Conservation (phyloP, 37 sponge, comb jelly and placozoan genomes). For the Diacarnus erythraeanus region DNA sequence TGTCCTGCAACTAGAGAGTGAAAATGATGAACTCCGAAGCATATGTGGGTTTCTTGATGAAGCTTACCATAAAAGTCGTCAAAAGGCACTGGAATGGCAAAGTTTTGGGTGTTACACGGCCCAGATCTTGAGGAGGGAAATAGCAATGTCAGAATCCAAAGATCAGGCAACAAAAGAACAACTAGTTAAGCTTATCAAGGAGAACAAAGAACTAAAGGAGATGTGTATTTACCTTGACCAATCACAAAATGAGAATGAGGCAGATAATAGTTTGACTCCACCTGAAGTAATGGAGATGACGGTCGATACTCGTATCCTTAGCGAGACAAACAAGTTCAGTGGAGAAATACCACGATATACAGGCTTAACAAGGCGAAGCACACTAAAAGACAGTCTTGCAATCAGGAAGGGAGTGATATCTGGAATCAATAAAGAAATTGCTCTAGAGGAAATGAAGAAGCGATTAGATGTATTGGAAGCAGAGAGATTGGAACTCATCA, state of each 20-base stretch:
- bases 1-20: slow-evolving; percentile 9
- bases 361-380: not conserved
- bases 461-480: slow-evolving; percentile 45
- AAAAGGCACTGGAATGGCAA: slow-evolving; percentile 45
- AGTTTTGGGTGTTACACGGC: slow-evolving; percentile 59
- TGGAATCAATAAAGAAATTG: not conserved
- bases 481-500: slow-evolving; percentile 57
- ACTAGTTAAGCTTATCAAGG: slow-evolving; percentile 16
- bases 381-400: slow-evolving; percentile 19
- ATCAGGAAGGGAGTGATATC: not conserved
- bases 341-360: slow-evolving; percentile 4
- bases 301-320: slow-evolving; percentile 12
- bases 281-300: not conserved
- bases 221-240: slow-evolving; percentile 57
- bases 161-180: slow-evolving; percentile 25
- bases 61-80: slow-evolving; percentile 3
- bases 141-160: slow-evolving; percentile 30
- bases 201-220: slow-evolving; percentile 53
- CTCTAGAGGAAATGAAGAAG: slow-evolving; percentile 26
- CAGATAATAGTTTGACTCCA: not conserved
- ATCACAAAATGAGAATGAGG: not conserved
- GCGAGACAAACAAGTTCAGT: slow-evolving; percentile 16
- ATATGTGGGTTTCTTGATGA: slow-evolving; percentile 42
- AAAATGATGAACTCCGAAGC: slow-evolving; percentile 28
- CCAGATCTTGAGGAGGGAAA: slow-evolving; percentile 27